Evolutionary conservation across 2,113 vertebrate genomes (phyloP).

Genomic region (Megalops atlanticus): DNA sequence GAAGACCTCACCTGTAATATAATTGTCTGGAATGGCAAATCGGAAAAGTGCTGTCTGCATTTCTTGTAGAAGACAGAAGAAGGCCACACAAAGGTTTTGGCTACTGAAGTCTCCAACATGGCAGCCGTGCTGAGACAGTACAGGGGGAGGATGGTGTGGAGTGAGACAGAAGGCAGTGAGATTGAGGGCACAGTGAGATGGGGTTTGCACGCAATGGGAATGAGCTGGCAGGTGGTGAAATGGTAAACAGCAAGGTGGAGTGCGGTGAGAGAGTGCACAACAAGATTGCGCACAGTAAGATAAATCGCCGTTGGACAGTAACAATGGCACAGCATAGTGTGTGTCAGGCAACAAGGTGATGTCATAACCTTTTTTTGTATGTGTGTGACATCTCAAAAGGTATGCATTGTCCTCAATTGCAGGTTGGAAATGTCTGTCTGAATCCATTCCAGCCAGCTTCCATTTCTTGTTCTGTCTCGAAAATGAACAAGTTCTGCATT

Average conservation of each 20-base stretch:
- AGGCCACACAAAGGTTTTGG: background rate
- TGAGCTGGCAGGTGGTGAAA: too few species aligned
- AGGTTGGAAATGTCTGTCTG: background rate
- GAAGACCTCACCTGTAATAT: too few species aligned
- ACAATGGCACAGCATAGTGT: too few species aligned
- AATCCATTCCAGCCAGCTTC: background rate
- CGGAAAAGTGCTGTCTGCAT: background rate
- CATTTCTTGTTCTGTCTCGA: background rate
- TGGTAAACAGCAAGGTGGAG: too few species aligned
- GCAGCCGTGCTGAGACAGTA: background rate
- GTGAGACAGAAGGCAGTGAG: too few species aligned
- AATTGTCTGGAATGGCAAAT: background rate
- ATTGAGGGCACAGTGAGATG: too few species aligned
- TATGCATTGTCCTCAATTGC: background rate
- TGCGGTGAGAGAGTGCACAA: background rate
- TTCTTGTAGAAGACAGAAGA: background rate
- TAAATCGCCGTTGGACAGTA: too few species aligned
- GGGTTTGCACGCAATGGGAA: too few species aligned
- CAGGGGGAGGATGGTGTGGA: background rate
- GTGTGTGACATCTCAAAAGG: conserved; percentile 11
- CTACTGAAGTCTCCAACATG: background rate
- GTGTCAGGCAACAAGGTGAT: too few species aligned
- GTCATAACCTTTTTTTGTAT: background rate
- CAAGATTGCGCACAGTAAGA: background rate
- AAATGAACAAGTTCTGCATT: conserved; percentile 17